Evolutionary conservation across 1,140 invertebrate genomes (phyloP).

Genomic region (Oscheius sp.): DNA sequence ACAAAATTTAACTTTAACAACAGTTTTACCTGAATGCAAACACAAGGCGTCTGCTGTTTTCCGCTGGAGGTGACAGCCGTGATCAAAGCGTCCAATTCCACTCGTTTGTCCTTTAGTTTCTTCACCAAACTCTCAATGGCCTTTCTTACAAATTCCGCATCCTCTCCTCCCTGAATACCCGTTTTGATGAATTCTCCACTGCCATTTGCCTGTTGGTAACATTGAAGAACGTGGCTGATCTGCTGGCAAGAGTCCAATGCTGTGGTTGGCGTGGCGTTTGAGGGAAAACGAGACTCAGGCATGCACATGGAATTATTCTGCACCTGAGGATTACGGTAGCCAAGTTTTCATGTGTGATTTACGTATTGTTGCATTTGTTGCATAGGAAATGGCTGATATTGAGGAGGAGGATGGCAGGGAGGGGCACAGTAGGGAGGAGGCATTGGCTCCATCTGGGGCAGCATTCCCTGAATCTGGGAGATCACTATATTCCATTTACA

Average conservation of each 20-base stretch:
- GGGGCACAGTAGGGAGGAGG: no score
- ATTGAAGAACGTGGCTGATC: slow-evolving; percentile 34
- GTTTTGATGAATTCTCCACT: slow-evolving; percentile 75
- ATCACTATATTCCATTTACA: no score
- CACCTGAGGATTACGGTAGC: no score
- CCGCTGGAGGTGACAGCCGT: slow-evolving; percentile 98
- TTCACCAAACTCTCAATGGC: slow-evolving; percentile 49
- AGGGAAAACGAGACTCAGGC: background rate
- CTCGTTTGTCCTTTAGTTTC: slow-evolving; percentile 74
- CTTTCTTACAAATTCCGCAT: slow-evolving; percentile 43
- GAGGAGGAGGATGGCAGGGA: background rate
- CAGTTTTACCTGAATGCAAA: slow-evolving; percentile 76
- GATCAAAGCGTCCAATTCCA: slow-evolving; percentile 94
- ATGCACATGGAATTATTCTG: background rate
- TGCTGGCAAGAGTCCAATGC: slow-evolving; percentile 38
- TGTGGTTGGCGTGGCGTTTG: background rate
- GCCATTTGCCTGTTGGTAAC: slow-evolving; percentile 73
- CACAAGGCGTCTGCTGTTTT: slow-evolving; percentile 94
- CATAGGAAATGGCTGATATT: background rate
- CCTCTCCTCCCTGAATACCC: slow-evolving; percentile 48
- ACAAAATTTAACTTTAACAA: slow-evolving; percentile 19
- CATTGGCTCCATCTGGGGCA: no score
- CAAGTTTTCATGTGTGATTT: background rate
- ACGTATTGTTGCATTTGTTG: background rate
- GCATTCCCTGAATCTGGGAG: no score